Evolutionary conservation across 2,113 vertebrate genomes (phyloP).

Genomic region (Eurystomus gularis): DNA sequence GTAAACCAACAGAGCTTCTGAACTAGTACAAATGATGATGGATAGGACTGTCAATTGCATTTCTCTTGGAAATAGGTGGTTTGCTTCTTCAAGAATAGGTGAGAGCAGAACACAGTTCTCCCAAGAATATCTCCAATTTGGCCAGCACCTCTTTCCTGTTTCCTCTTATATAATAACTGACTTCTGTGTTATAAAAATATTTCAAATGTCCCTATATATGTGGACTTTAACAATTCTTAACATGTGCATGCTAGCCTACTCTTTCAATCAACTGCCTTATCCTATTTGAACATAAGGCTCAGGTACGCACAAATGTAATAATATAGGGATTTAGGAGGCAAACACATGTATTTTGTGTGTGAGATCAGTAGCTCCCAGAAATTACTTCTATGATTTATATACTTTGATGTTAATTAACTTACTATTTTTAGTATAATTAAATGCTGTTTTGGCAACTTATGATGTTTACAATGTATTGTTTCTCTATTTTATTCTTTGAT

Average conservation of each 20-base stretch:
- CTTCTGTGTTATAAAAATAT: neutral
- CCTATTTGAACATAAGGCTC: neutral
- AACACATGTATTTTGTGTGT: neutral
- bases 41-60: neutral
- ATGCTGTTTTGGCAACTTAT: neutral
- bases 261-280: neutral
- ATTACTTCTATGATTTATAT: neutral
- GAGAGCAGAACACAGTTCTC: neutral
- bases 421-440: neutral
- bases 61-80: neutral
- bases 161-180: neutral
- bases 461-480: neutral
- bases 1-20: constrained; percentile 1
- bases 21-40: neutral
- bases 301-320: neutral
- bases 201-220: neutral
- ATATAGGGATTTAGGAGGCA: neutral
- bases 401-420: neutral
- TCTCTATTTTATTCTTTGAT: neutral
- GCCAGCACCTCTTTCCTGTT: neutral
- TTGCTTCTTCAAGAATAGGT: neutral
- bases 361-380: neutral
- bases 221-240: neutral
- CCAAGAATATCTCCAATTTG: neutral
- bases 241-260: neutral